Evolutionary conservation across 92 coral and sea anemone genomes (phyloP), one percentile per base, ranked within the genome.

Genomic region (Heliopora coerulea): DNA sequence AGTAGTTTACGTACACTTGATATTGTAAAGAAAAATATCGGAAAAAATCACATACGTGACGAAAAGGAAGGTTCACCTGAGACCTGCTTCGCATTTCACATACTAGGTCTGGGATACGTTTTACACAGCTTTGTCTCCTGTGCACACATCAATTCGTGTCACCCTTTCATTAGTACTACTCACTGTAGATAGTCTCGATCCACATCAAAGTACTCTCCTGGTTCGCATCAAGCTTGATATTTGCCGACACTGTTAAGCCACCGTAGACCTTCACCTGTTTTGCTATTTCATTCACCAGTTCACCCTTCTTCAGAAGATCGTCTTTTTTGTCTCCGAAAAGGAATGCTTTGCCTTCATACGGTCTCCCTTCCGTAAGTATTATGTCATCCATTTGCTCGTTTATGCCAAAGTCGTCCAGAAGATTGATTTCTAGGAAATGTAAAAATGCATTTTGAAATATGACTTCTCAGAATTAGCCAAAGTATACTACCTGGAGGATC

Each of bases 121-220:
- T n/a, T n/a, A n/a, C n/a, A n/a, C n/a, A n/a, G n/a, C n/a, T n/a
- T n/a, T n/a, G n/a, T n/a, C n/a, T n/a, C n/a, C n/a, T n/a, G n/a
- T n/a, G n/a, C n/a, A n/a, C n/a, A n/a, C n/a, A n/a, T n/a, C n/a
- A n/a, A n/a, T n/a, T n/a, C n/a, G n/a, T n/a, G n/a, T n/a, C n/a
- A n/a, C n/a, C n/a, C n/a, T 37, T 37, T 11, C n/a, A 46, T 10
- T 15, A 8, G 17, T 15, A 10, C 15, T n/a, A 54, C 77, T 70
- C 13, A 70, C 77, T 70, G 77, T 70, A 70, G 5, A 70, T 80
- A 18, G 87, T 65, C 40, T 89, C 88, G 44, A 87, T 59, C 52
- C 91, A 81, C 33, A 86, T 72, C 13, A 89, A 72, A 8, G 91
- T 84, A 30, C 89, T 82, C 54, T 75, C 75, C 8, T 88, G 79